Evolutionary conservation across 2,113 vertebrate species (phyloP).

Genomic region (Entelurus aequoreus): DNA sequence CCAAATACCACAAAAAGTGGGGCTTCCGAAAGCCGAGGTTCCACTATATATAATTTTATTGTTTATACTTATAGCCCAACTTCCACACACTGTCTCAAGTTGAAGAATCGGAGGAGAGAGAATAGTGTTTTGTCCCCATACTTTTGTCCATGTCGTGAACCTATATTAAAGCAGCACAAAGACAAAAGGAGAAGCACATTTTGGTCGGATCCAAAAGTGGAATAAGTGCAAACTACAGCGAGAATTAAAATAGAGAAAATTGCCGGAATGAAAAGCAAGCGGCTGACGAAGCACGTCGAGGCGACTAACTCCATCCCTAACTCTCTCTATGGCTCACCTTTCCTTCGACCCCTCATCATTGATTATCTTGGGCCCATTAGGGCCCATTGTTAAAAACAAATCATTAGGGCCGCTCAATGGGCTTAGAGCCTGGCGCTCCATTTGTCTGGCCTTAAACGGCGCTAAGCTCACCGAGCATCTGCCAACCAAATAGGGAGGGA

Average conservation of each 20-base stretch:
- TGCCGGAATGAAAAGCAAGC: conserved; percentile 25
- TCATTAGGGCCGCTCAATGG: conserved; percentile 81
- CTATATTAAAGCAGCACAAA: conserved; percentile 7
- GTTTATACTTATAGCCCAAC: too few species aligned
- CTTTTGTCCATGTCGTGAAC: not conserved
- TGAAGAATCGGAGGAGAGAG: not conserved
- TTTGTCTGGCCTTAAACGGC: conserved; percentile 91
- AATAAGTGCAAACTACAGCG: conserved; percentile 13
- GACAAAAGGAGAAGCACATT: not conserved
- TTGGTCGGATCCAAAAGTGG: not conserved
- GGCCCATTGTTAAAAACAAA: conserved; percentile 94
- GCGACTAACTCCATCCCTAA: conserved; percentile 29
- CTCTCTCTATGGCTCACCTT: conserved; percentile 72
- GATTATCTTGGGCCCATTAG: conserved; percentile 94
- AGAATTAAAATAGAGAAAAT: conserved; percentile 38
- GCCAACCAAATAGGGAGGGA: conserved; percentile 76
- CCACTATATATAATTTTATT: too few species aligned
- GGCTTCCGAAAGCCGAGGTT: too few species aligned
- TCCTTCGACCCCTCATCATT: conserved; percentile 87
- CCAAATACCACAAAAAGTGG: too few species aligned
- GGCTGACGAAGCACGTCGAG: conserved; percentile 32
- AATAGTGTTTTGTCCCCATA: not conserved
- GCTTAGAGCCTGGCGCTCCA: conserved; percentile 83
- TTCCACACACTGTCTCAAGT: not conserved
- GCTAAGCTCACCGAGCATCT: conserved; percentile 82